Evolutionary conservation across 2,888 invertebrate species (phyloP), one percentile per base, ranked within the genome.

Genomic region (Macaria liturata): DNA sequence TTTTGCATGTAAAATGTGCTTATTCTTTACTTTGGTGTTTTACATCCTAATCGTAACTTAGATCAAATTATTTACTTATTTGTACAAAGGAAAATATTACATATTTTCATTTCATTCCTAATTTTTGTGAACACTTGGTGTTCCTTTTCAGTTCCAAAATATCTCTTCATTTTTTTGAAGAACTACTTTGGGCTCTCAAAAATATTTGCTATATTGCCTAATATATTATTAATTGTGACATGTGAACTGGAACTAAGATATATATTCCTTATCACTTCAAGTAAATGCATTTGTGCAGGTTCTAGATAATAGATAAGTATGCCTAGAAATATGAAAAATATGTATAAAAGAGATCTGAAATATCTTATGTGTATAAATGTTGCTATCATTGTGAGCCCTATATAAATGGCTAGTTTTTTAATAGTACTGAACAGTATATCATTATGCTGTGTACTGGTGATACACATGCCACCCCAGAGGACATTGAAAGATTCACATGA

Each of bases 401-500:
- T 61, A 67, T 88, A 90, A 9, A 84, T 62, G 42, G 65, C 70
- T 61, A 74, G 62, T 70, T 78, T 81, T 67, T 71, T 75, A 4
- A 75, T 62, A 56, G 77, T 71, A 65, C 69, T 74, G 49, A 55
- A 73, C 63, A 86, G 59, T 52, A 84, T 69, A 50, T 78, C 70
- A 63, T 73, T 69, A 68, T 75, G 81, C 31, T 75, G 57, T 55
- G 71, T 69, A 49, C 70, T 73, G 66, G 81, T 72, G 49, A 91
- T 65, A 75, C 91, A 91, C 68, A 72, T 76, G 7, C 83, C 83
- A 70, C 77, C 76, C 83, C 82, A 86, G 37, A 88, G 62, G 0
- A 78, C 67, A 61, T 77, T 60, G 46, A 61, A 61, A 2, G 67
- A 20, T 44, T 95, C 94, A 92, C 98, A 98, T 70, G 94, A 90